These are phyloP conservation scores for Erythrocebus patas DNA, from an alignment of 2,113 vertebrate species.

Conservation along the genomic window DNA sequence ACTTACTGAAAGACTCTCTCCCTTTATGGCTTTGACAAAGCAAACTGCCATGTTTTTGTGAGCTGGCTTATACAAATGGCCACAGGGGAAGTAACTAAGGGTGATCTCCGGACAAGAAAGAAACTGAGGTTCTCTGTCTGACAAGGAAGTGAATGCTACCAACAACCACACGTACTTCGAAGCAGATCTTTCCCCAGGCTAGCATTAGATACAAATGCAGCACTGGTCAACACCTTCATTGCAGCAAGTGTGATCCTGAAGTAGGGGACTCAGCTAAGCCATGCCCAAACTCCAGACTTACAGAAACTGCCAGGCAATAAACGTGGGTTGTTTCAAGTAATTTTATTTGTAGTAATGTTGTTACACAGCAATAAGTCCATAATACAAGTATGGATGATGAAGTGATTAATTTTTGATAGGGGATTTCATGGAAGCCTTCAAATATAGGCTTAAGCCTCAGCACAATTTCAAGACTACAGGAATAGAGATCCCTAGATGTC, in stretches of 20 bases:
- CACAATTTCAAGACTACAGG: background rate
- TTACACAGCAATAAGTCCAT: background rate
- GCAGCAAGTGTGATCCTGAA: background rate
- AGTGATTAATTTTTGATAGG: background rate
- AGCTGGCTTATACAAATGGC: background rate
- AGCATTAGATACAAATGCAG: background rate
- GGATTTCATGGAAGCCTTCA: background rate
- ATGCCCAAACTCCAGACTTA: background rate
- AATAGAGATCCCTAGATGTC: background rate
- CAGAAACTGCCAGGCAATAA: background rate
- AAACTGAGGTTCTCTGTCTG: background rate
- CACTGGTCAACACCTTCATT: background rate
- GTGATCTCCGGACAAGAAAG: background rate
- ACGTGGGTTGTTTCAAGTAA: background rate
- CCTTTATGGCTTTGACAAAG: background rate
- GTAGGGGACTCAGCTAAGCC: background rate
- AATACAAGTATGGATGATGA: background rate
- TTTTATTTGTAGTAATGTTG: background rate
- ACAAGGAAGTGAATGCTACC: no score
- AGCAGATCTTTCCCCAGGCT: background rate
- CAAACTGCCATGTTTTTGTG: background rate
- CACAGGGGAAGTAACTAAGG: background rate
- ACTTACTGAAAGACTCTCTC: background rate
- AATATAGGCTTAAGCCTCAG: background rate
- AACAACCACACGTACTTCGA: background rate